phyloP scores from a whole-genome alignment of 2,797 vertebrate species.

The Labeo calbasu region DNA sequence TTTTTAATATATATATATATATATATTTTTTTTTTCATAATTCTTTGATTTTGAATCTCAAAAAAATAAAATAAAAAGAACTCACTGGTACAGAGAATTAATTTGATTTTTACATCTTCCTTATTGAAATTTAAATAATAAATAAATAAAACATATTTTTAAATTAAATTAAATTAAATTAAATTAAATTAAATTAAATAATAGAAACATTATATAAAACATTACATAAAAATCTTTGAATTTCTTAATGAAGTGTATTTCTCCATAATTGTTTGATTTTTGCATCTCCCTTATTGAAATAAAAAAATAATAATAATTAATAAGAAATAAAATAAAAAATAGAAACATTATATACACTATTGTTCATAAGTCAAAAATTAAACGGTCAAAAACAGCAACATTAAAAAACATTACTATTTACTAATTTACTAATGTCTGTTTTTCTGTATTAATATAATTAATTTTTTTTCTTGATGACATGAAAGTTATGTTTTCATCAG shows the following conservation, averaged over 20 bases:
- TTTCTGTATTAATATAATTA: not conserved
- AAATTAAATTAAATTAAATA: not conserved
- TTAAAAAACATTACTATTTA: not conserved
- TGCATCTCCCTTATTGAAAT: not conserved
- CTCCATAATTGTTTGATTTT: not conserved
- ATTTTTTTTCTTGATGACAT: not conserved
- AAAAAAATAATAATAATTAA: not conserved
- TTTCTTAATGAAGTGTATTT: too few relatives aligned
- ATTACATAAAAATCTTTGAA: too few relatives aligned
- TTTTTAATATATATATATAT: too few relatives aligned
- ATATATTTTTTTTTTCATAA: too few relatives aligned
- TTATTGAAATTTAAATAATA: not conserved
- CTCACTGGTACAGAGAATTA: not conserved
- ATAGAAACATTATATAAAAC: too few relatives aligned
- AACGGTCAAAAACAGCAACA: not conserved
- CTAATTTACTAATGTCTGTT: not conserved
- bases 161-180: not conserved
- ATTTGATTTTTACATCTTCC: not conserved
- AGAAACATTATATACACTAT: not conserved
- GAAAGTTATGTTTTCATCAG: not conserved
- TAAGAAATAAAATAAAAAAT: not conserved
- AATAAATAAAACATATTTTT: not conserved
- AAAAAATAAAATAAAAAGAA: too few relatives aligned
- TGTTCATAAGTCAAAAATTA: not conserved
- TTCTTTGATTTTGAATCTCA: too few relatives aligned